phyloP scores from a whole-genome alignment of 2,888 invertebrate genomes.

The Oscheius sp. region DNA sequence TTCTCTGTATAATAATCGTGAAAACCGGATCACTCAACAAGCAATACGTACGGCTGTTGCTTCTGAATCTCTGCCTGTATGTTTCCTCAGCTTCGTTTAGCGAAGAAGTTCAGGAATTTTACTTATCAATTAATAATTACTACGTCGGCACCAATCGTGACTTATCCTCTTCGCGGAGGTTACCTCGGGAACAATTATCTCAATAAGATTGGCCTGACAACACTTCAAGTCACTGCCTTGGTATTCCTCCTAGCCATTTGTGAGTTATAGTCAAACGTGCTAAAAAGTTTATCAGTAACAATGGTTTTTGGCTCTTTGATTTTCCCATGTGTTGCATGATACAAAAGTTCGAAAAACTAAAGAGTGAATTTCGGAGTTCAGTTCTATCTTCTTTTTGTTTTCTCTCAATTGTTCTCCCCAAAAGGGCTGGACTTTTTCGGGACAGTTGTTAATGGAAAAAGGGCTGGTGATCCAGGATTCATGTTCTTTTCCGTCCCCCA shows the following conservation, averaged over 20 bases:
- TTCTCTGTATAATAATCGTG: background rate
- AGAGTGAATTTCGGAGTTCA: too few relatives aligned
- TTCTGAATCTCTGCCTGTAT: background rate
- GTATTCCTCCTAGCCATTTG: background rate
- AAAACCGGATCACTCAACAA: background rate
- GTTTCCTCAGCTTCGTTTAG: background rate
- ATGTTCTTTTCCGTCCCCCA: too few relatives aligned
- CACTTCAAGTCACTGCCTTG: background rate
- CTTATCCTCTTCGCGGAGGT: background rate
- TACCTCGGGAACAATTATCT: background rate
- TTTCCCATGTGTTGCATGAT: too few relatives aligned
- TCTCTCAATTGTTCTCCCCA: too few relatives aligned
- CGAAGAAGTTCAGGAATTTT: background rate
- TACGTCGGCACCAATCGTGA: background rate
- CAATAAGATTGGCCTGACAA: background rate
- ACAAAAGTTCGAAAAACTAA: too few relatives aligned
- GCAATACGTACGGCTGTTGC: background rate
- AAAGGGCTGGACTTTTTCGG: too few relatives aligned
- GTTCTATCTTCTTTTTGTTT: too few relatives aligned
- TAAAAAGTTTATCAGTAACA: too few relatives aligned
- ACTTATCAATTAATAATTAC: background rate
- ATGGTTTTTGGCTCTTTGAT: too few relatives aligned
- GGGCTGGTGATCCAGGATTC: too few relatives aligned
- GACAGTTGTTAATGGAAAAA: too few relatives aligned
- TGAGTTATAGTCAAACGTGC: background rate